Evolutionary conservation across 2,113 vertebrate genomes (phyloP), one percentile per base, ranked within the genome.

Genomic region (Peromyscus leucopus): DNA sequence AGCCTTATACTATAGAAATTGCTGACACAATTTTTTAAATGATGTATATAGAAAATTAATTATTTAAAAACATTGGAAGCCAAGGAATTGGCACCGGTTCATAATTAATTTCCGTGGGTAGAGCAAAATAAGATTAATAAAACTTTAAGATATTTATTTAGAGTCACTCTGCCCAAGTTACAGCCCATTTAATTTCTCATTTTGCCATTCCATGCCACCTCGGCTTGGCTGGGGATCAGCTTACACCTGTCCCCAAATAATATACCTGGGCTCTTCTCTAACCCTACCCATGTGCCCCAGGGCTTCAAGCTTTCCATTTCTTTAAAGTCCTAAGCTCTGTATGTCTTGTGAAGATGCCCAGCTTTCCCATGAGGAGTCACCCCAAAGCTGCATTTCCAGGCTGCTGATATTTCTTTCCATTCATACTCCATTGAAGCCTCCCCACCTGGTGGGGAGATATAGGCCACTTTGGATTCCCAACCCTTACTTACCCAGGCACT

Each of bases 81-180:
- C 0, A 6, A 51, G 7, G 65, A 55, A 69, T 65, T 90, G 17
- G 59, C 89, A 79, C 17, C 48, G 9, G 46, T 93, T 93, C 83
- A 17, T 95, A 39, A 67, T 74, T 92, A 48, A 17, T 22, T 69
- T 90, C 15, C 75, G 5, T 75, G 2, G 69, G 16, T 71, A 88
- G 63, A 75, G 39, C 15, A 84, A 92, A 89, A 79, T 8, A 39
- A 78, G n/a, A 83, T n/a, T 83, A 85, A 65, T 33, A 51, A 72
- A 84, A n/a, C 42, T 33, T 67, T 42, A 51, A 96, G 93, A 42
- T 79, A 79, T 74, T 90, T 55, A 71, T 33, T 92, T 90, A 89
- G 86, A 96, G 46, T 48, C 55, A 26, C 1, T 12, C 13, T 88
- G 26, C n/a, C 15, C 28, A 94, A 74, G 26, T 26, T 82, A 51